Conservation (phyloP, 1,140 invertebrate genomes). For the Cyclargus thomasi region DNA sequence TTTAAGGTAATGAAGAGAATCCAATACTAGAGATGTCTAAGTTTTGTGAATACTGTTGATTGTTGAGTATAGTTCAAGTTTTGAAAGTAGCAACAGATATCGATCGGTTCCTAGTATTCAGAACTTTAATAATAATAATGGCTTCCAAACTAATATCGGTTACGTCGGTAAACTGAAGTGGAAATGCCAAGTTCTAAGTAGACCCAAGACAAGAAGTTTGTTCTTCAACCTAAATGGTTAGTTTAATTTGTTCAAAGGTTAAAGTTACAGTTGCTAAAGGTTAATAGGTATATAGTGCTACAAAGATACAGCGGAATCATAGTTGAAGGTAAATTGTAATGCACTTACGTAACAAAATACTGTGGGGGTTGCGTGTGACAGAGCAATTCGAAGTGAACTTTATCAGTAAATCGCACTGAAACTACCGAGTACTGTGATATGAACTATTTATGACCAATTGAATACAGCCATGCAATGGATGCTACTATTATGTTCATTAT, state of each 20-base stretch:
- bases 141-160: neutral
- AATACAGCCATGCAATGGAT: neutral
- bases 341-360: neutral
- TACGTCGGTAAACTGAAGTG: neutral
- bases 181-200: neutral
- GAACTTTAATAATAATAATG: neutral
- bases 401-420: constrained; percentile 5
- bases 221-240: neutral
- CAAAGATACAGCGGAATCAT: neutral
- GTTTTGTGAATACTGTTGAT: no score
- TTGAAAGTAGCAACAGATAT: no score
- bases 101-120: no score
- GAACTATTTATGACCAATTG: neutral
- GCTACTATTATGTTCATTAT: neutral
- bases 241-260: neutral
- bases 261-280: neutral
- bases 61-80: no score
- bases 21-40: no score
- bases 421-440: constrained; percentile 1
- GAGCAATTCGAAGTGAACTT: constrained; percentile 10
- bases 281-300: neutral
- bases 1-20: neutral
- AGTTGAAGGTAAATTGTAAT: neutral
- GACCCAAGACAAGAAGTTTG: no score
- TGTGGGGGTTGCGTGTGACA: constrained; percentile 6